phyloP scores from a whole-genome alignment of 2,113 vertebrate genomes.

The Engystomops pustulosus region DNA sequence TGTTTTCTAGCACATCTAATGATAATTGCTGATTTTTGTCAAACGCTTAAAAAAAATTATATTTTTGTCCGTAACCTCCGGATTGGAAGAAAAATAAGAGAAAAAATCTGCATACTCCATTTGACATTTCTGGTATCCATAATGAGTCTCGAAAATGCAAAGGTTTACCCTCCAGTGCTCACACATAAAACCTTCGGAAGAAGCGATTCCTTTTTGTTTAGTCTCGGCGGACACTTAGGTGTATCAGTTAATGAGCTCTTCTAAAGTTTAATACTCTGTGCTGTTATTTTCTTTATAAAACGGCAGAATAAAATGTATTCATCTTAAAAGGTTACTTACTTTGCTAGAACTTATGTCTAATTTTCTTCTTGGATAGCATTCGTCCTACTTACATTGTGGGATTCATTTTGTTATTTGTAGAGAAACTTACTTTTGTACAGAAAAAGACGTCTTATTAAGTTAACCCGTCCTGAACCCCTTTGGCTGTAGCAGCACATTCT shows the following conservation, averaged over 20 bases:
- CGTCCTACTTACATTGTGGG: slow-evolving; percentile 2
- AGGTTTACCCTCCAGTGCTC: slow-evolving; percentile 48
- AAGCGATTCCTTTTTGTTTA: slow-evolving; percentile 29
- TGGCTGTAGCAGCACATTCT: not conserved
- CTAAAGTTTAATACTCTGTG: slow-evolving; percentile 52
- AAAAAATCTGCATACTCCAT: slow-evolving; percentile 28
- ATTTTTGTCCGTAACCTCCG: slow-evolving; percentile 13
- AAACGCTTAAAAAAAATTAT: not conserved
- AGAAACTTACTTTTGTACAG: not conserved
- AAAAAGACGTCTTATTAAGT: not conserved
- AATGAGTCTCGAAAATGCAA: slow-evolving; percentile 53
- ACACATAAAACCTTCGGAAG: slow-evolving; percentile 13
- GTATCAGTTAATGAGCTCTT: slow-evolving; percentile 52
- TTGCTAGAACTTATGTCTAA: slow-evolving; percentile 38
- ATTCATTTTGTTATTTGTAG: not conserved
- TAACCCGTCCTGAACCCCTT: not conserved
- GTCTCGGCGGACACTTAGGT: slow-evolving; percentile 43
- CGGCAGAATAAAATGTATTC: slow-evolving; percentile 54
- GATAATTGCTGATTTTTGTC: not conserved
- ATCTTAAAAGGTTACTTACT: slow-evolving; percentile 50
- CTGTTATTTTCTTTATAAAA: slow-evolving; percentile 55
- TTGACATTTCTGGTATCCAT: slow-evolving; percentile 48
- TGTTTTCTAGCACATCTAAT: not conserved
- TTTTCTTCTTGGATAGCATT: slow-evolving; percentile 17
- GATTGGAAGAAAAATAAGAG: slow-evolving; percentile 30